Base-by-base conservation (phyloP, 2,888 invertebrate genomes). In the Oxytorus armatus region DNA sequence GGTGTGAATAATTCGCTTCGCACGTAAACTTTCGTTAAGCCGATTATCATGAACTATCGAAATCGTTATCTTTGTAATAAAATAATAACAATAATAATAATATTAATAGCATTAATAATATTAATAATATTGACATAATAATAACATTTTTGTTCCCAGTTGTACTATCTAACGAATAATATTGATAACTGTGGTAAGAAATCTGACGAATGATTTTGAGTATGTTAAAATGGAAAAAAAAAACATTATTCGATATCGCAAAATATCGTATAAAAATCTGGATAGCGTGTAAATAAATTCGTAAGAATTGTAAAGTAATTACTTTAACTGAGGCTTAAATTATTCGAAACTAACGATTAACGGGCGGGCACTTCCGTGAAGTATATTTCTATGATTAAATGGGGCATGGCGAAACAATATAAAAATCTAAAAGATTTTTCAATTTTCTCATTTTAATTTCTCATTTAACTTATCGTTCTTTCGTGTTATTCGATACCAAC, bases 31-130 rank as follows among this genome's bases (percentile, higher is more conserved):
- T 29, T 29, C 29, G 29, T 29, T 5, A 29, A 5, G 29, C 29
- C 5, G 49, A 3, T n/a, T 39, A 51, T 61, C 53, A 36, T 51
- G 23, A 18, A 25, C 18, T 7, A 36, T 39, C 44, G 1, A 25
- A 77, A 23, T 77, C 63, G 70, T 77, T 69, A 55, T 55, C 39
- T 23, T 69, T 42, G 53, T 42, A 53, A 44, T 53, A 63, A 51
- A 63, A 63, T 23, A 21, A 53, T 69, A 11, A 0, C 10, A n/a
- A 44, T 44, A 8, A 16, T 51, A 29, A 47, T 11, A 61, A 25
- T 42, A 70, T 10, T 36, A 29, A 36, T 55, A 68, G 61, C n/a
- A 29, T 73, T 73, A 44, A 51, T 47, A 70, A 65, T 70, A 57
- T 42, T 39, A 4, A 44, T 16, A 36, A 44, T 59, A 55, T 10